A percentile compares a stretch with the other conserved stretches of the same genome.
Evolutionary conservation across 2,888 invertebrate species (phyloP).

Genomic region (Pyrochroa serraticornis): DNA sequence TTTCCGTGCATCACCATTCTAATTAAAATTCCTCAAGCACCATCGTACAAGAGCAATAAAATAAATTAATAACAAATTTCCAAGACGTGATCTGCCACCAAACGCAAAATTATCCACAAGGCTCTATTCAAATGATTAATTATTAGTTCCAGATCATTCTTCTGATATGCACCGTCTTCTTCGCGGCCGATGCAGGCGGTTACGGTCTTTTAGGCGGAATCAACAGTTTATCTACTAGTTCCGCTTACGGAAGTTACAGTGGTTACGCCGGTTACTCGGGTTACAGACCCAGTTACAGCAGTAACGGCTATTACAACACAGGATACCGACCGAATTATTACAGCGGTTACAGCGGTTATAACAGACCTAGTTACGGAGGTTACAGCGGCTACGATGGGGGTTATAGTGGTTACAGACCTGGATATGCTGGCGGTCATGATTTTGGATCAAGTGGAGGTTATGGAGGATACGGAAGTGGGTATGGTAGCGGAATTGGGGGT

Average conservation of each 20-base stretch:
- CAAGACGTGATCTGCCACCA: not conserved
- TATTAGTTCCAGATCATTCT: constrained; percentile 5
- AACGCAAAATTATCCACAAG: not conserved
- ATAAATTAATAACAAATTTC: not conserved
- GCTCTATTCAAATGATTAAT: not conserved
- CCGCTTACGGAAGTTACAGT: constrained; percentile 19
- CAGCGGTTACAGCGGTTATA: constrained; percentile 10
- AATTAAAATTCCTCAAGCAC: not conserved
- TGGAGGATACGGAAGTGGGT: not conserved
- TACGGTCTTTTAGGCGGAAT: constrained; percentile 7
- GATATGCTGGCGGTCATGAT: constrained; percentile 3
- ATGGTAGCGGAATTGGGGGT: not conserved
- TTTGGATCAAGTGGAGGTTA: not conserved
- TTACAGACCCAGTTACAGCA: not conserved
- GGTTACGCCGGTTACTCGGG: constrained; percentile 3
- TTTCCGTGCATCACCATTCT: not conserved
- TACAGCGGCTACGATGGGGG: constrained; percentile 5
- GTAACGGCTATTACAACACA: not conserved
- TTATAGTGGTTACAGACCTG: constrained; percentile 4
- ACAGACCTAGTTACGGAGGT: not conserved
- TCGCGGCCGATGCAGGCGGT: not conserved
- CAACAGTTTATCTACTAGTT: constrained; percentile 13
- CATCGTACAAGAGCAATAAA: not conserved
- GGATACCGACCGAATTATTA: constrained; percentile 3
- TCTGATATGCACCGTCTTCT: not conserved